Evolutionary conservation across 2,797 vertebrate genomes (phyloP), one percentile per base, ranked within the genome.

Genomic region (Pempheris klunzingeri): DNA sequence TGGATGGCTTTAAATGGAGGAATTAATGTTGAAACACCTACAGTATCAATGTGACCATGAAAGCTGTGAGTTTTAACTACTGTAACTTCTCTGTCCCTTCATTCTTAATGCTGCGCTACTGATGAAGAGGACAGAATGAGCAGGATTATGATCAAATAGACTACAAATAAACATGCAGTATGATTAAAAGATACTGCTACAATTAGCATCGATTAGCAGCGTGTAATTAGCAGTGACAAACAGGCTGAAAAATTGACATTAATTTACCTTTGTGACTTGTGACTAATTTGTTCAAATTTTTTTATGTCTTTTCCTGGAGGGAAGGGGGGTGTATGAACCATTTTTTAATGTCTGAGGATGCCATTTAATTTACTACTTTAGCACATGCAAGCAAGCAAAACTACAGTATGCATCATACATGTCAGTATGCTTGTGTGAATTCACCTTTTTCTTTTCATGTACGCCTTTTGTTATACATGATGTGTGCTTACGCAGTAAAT

Each of bases 361-460:
- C 66, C 54, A 66, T 62, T 76, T 74, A 87, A 46, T 80, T 57
- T 65, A 74, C 50, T 87, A 68, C 72, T 78, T 84, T 38, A 89
- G 88, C 92, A 92, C 94, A 94, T 95, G 92, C 82, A 96, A 93
- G 95, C 95, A 96, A 96, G 94, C 94, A 93, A 63, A 90, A 92
- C 90, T 94, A 82, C 72, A 71, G 47, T 74, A 54, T 6, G 94
- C 95, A 78, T 81, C 94, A 90, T 78, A 88, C 76, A 81, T 79
- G 81, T 88, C 59, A 7, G 63, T 81, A 62, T 65, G 46, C 76
- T 46, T 71, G 59, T 18, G 24, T 52, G 53, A 54, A 69, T 65
- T 28, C 36, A 69, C 36, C 26, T 57, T 47, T 69, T 63, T 83
- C 39, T 73, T 54, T 71, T 77, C 34, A 79, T 85, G 59, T 87